Conservation (phyloP, 2,888 invertebrate species). For the Acleris cristana region DNA sequence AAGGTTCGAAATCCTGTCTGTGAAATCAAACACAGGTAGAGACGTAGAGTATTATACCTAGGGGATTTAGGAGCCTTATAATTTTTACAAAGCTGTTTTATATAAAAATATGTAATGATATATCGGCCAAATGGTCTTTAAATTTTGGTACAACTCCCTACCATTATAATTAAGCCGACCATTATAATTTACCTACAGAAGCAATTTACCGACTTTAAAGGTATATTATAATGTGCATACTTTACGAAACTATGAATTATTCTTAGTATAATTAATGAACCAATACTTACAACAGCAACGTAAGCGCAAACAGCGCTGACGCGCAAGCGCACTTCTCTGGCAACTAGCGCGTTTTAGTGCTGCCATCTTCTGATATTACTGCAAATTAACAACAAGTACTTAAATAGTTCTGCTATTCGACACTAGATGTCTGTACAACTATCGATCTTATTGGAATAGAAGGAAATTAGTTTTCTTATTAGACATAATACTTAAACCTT, state of each 20-base stretch:
- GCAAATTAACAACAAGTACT: slow-evolving; percentile 34
- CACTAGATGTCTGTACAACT: slow-evolving; percentile 56
- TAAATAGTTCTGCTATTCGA: slow-evolving; percentile 48
- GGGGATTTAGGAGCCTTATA: too few species aligned
- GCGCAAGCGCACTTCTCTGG: slow-evolving; percentile 11
- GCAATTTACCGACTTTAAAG: too few species aligned
- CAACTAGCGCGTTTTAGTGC: slow-evolving; percentile 7
- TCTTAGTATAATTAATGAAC: background rate
- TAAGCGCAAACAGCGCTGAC: slow-evolving; percentile 4
- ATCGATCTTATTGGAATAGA: slow-evolving; percentile 35
- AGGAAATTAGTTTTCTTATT: background rate
- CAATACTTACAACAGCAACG: background rate
- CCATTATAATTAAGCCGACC: too few species aligned
- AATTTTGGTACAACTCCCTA: too few species aligned
- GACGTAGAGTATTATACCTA: too few species aligned
- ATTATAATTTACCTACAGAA: too few species aligned
- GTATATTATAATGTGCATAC: too few species aligned
- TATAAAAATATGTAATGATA: too few species aligned
- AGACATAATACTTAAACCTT: background rate
- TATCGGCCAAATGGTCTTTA: too few species aligned
- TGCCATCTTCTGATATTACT: slow-evolving; percentile 50
- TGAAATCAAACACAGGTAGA: too few species aligned
- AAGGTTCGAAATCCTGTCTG: too few species aligned
- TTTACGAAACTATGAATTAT: background rate
- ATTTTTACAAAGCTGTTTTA: too few species aligned